Percentiles rank a stretch among this genome's conserved stretches.
phyloP scores from a whole-genome alignment of 92 coral and sea anemone genomes.

The Metridium senile region DNA sequence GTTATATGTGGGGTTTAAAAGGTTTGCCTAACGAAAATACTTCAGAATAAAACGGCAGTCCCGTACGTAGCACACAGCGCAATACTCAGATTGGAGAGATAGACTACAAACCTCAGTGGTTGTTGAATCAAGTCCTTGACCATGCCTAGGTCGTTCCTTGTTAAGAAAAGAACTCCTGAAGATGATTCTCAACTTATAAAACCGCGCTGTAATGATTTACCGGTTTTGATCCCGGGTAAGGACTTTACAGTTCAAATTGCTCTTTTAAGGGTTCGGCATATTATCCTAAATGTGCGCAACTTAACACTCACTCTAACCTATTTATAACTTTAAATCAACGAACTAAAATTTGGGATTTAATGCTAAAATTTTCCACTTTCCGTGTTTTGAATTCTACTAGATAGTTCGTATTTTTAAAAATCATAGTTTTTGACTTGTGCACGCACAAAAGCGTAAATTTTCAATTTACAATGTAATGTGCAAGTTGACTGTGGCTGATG shows the following conservation, averaged over 20 bases:
- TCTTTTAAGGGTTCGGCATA: too few relatives aligned
- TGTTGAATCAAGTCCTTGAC: conserved; percentile 4
- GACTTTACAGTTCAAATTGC: conserved; percentile 35
- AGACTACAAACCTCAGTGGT: conserved; percentile 7
- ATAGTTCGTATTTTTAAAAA: not conserved
- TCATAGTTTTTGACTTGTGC: not conserved
- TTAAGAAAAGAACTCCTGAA: conserved; percentile 56
- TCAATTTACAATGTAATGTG: not conserved
- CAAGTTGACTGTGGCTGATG: not conserved
- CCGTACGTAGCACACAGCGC: conserved; percentile 44
- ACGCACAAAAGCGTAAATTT: not conserved
- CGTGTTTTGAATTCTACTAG: too few relatives aligned
- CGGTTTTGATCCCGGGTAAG: conserved; percentile 54
- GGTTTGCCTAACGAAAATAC: conserved; percentile 59
- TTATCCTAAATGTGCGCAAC: too few relatives aligned
- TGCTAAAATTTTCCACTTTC: not conserved
- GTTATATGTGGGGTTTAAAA: conserved; percentile 62
- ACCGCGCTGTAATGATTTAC: conserved; percentile 31
- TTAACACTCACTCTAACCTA: too few relatives aligned
- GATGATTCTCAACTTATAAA: conserved; percentile 17
- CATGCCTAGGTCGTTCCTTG: conserved; percentile 86
- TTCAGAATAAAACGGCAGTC: conserved; percentile 73
- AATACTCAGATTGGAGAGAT: conserved; percentile 51
- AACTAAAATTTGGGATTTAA: not conserved
- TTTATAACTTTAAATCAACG: too few relatives aligned